Evolutionary conservation across 1,140 invertebrate species (phyloP).

Genomic region (Bactericera cockerelli): DNA sequence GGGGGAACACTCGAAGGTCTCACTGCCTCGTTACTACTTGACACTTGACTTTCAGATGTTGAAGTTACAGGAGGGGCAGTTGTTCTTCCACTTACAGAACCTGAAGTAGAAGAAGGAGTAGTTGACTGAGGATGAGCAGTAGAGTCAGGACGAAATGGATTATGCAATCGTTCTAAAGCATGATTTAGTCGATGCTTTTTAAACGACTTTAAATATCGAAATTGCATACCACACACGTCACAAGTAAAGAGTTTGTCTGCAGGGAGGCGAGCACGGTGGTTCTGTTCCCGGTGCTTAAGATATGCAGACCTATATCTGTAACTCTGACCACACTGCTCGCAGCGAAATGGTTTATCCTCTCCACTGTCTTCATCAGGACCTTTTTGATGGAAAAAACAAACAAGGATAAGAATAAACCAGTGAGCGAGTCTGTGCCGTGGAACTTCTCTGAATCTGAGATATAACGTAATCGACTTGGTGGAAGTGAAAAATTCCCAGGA

Average conservation of each 20-base stretch:
- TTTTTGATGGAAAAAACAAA: constrained; percentile 29
- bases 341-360: constrained; percentile 78
- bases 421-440: constrained; percentile 17
- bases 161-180: constrained; percentile 57
- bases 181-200: constrained; percentile 78
- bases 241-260: constrained; percentile 79
- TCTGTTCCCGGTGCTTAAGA: constrained; percentile 74
- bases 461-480: too few species aligned
- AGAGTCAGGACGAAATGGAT: constrained; percentile 17
- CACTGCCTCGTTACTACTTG: constrained; percentile 13
- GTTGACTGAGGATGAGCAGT: background rate
- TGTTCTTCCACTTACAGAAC: constrained; percentile 13
- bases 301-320: constrained; percentile 77
- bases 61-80: background rate
- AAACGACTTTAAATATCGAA: constrained; percentile 72
- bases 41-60: constrained; percentile 8
- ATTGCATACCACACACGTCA: constrained; percentile 79
- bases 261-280: constrained; percentile 64
- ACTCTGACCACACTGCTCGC: constrained; percentile 76
- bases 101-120: constrained; percentile 8
- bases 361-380: constrained; percentile 15
- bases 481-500: too few species aligned
- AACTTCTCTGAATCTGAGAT: too few species aligned
- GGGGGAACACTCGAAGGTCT: background rate
- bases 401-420: constrained; percentile 5